phyloP scores from a whole-genome alignment of 2,888 invertebrate species.

The Drosophila subsilvestris region DNA sequence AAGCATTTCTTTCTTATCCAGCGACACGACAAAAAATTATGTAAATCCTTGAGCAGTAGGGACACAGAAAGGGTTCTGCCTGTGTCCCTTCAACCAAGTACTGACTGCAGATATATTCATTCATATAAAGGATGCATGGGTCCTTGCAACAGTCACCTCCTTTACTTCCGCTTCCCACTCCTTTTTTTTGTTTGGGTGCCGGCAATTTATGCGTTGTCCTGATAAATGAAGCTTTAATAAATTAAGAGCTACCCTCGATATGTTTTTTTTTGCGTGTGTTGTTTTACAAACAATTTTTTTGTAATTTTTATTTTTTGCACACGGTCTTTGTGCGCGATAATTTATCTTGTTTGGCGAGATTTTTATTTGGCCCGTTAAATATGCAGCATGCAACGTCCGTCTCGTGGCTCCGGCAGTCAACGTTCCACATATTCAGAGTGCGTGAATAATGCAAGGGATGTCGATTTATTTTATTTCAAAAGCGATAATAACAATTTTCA shows the following conservation, averaged over 20 bases:
- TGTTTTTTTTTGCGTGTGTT: conserved; percentile 30
- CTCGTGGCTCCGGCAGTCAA: conserved; percentile 14
- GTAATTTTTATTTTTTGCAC: conserved; percentile 27
- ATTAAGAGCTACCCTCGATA: conserved; percentile 70
- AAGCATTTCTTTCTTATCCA: neutral
- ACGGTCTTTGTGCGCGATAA: conserved; percentile 62
- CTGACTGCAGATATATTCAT: neutral
- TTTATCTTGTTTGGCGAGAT: conserved; percentile 80
- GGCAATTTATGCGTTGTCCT: conserved; percentile 70
- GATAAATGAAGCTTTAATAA: conserved; percentile 79
- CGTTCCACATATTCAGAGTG: conserved; percentile 33
- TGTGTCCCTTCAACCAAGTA: neutral
- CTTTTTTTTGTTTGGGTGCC: conserved; percentile 15
- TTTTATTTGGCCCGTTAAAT: conserved; percentile 75
- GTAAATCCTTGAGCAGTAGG: neutral
- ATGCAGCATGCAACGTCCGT: conserved; percentile 44
- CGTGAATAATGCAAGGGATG: conserved; percentile 72
- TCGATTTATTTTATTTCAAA: conserved; percentile 74
- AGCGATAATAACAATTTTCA: conserved; percentile 76
- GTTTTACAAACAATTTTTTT: conserved; percentile 25
- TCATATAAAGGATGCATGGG: conserved; percentile 28
- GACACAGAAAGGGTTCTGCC: conserved; percentile 5
- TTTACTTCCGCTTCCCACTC: conserved; percentile 17
- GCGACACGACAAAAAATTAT: neutral
- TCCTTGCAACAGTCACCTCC: conserved; percentile 46